These are phyloP conservation scores for Napeogenes sylphis DNA, from an alignment of 2,888 invertebrate genomes.

Conservation along the genomic window DNA sequence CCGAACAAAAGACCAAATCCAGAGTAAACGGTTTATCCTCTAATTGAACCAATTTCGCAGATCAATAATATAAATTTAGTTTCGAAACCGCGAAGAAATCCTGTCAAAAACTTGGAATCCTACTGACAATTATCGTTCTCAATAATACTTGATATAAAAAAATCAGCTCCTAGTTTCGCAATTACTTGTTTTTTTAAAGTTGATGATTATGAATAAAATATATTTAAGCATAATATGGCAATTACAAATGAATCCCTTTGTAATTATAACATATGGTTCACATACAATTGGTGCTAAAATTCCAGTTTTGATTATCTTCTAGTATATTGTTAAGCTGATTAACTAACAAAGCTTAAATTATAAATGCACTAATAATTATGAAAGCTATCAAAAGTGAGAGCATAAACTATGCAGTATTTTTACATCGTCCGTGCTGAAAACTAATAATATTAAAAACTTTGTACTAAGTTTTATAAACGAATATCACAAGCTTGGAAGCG, in stretches of 20 bases:
- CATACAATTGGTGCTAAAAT: too few relatives aligned
- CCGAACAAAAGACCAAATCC: not conserved
- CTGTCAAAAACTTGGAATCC: not conserved
- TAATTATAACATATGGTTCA: too few relatives aligned
- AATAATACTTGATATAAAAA: not conserved
- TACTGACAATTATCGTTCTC: not conserved
- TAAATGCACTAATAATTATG: too few relatives aligned
- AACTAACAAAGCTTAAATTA: too few relatives aligned
- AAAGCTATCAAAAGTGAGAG: too few relatives aligned
- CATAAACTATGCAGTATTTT: too few relatives aligned
- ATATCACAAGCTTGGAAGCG: not conserved
- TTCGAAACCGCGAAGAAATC: conserved; percentile 9
- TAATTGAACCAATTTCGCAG: conserved; percentile 16
- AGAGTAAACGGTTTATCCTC: not conserved
- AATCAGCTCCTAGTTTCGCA: not conserved
- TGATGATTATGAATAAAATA: not conserved
- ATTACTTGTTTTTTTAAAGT: not conserved
- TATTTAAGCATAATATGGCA: not conserved
- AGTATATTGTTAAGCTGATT: too few relatives aligned
- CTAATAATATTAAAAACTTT: too few relatives aligned
- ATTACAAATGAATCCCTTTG: too few relatives aligned
- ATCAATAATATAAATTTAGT: conserved; percentile 12
- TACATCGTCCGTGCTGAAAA: too few relatives aligned
- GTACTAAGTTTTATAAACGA: too few relatives aligned
- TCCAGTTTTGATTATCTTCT: too few relatives aligned